These are phyloP conservation scores for Leuciscus idus DNA, from an alignment of 2,113 vertebrate species.

Conservation along the genomic window DNA sequence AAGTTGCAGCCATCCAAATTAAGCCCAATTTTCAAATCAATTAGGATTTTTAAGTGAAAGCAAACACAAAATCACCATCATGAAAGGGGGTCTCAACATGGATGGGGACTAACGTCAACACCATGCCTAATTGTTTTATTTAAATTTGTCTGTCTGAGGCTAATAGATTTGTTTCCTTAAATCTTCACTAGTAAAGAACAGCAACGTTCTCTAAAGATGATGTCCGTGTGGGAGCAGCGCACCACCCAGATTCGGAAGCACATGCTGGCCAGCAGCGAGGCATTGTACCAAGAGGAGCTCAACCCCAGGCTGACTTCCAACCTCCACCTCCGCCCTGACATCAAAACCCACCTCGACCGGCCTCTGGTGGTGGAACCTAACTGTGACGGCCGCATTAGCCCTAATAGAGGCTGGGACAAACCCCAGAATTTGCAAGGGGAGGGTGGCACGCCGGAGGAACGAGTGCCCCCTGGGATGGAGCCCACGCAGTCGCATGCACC, in stretches of 20 bases:
- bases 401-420: conserved; percentile 68
- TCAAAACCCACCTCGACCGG: conserved; percentile 92
- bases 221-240: conserved; percentile 95
- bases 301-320: conserved; percentile 77
- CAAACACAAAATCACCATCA: background rate
- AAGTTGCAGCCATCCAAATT: background rate
- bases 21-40: background rate
- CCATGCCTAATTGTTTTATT: conserved; percentile 4
- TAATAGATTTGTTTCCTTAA: background rate
- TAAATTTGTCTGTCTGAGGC: background rate
- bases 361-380: conserved; percentile 87
- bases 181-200: conserved; percentile 83
- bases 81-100: conserved; percentile 64
- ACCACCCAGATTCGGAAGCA: conserved; percentile 89
- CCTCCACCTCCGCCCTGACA: conserved; percentile 85
- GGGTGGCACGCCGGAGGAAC: conserved; percentile 65
- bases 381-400: conserved; percentile 57
- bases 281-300: conserved; percentile 87
- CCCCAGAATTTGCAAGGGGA: conserved; percentile 52
- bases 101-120: conserved; percentile 50
- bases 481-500: conserved; percentile 60
- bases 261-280: conserved; percentile 89
- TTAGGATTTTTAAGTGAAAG: background rate
- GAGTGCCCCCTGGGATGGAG: conserved; percentile 37
- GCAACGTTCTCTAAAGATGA: conserved; percentile 87